phyloP scores from a whole-genome alignment of 2,113 vertebrate species.

The Sula dactylatra region DNA sequence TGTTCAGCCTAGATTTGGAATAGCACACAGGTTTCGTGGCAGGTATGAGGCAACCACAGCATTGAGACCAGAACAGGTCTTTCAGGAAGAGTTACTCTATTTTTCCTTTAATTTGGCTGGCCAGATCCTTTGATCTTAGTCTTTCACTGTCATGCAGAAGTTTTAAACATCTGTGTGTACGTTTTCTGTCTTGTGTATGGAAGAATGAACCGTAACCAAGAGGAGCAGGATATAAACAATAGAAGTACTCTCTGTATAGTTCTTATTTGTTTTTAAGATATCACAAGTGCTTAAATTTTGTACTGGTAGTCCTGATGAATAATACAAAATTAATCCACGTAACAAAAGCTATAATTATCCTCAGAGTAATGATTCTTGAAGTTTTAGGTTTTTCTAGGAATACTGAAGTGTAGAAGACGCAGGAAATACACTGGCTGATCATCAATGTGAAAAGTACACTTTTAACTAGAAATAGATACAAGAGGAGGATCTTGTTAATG shows the following conservation, averaged over 20 bases:
- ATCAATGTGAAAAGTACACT: not conserved
- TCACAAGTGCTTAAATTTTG: not conserved
- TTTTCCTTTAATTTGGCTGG: constrained; percentile 16
- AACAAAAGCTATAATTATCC: constrained; percentile 14
- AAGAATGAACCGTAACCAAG: not conserved
- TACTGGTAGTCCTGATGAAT: not conserved
- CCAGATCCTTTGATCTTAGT: constrained; percentile 3
- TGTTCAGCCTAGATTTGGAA: not conserved
- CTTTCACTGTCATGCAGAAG: not conserved
- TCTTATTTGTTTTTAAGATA: not conserved
- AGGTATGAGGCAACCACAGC: not conserved
- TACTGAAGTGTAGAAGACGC: not conserved
- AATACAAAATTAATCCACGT: not conserved
- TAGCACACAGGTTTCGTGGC: not conserved
- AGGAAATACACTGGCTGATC: not conserved
- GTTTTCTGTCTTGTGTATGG: not conserved
- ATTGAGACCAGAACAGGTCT: not conserved
- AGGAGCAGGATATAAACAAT: constrained; percentile 11
- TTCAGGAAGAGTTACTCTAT: not conserved
- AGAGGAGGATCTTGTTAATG: not conserved
- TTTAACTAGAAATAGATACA: not conserved
- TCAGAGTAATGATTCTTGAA: not conserved
- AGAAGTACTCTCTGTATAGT: not conserved
- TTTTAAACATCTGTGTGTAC: not conserved
- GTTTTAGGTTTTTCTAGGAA: not conserved